Percentiles rank a stretch among this genome's conserved stretches.
Conservation (phyloP, 1,140 invertebrate species). For the Hycleus phaleratus region DNA sequence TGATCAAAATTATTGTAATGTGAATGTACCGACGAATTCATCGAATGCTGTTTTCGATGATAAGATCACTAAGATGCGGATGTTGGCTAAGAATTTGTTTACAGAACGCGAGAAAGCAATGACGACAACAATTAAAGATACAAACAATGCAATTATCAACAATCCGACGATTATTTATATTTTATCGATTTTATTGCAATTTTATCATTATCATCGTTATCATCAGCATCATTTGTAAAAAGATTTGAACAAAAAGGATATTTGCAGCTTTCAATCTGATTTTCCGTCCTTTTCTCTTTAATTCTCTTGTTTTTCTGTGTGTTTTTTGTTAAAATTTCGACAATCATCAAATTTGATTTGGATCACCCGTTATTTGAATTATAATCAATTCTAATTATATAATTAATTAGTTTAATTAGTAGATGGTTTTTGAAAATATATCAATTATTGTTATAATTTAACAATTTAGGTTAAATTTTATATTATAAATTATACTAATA, state of each 20-base stretch:
- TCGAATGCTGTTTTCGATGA: conserved; percentile 48
- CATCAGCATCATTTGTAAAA: not conserved
- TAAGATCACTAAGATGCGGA: conserved; percentile 39
- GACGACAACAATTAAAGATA: conserved; percentile 36
- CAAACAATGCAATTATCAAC: conserved; percentile 10
- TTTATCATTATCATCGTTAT: not conserved
- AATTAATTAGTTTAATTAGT: no score
- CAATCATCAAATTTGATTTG: no score
- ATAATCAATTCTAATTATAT: no score
- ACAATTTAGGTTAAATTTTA: no score
- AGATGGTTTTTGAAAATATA: no score
- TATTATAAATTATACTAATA: no score
- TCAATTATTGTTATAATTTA: no score
- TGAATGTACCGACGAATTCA: conserved; percentile 53
- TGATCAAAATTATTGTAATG: conserved; percentile 58
- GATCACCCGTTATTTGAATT: no score
- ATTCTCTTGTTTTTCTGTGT: no score
- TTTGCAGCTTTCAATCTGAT: no score
- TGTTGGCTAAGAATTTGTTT: conserved; percentile 39
- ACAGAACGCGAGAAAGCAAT: conserved; percentile 36
- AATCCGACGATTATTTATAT: not conserved
- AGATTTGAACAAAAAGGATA: not conserved
- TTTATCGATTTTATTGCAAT: not conserved
- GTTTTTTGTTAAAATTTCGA: no score
- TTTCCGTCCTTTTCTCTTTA: no score